Evolutionary conservation across 1,140 invertebrate genomes (phyloP).

Genomic region (Drosophila orosa): DNA sequence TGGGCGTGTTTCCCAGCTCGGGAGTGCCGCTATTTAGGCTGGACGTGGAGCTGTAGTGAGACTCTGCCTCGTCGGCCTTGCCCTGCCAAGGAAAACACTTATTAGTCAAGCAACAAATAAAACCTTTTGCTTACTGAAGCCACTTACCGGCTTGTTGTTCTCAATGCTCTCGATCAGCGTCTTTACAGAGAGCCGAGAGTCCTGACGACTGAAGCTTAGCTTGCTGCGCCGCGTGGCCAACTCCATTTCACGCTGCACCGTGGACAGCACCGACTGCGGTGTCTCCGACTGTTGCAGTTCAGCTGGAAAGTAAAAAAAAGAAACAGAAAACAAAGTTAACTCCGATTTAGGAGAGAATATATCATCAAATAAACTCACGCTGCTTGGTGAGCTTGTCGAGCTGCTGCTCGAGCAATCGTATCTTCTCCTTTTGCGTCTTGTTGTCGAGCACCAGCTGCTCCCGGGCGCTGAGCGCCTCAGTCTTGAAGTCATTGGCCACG

Average conservation of each 20-base stretch:
- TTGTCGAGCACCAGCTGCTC: constrained; percentile 93
- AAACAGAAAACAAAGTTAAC: neutral
- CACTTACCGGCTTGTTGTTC: constrained; percentile 91
- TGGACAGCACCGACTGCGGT: constrained; percentile 85
- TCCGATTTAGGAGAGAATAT: too few relatives aligned
- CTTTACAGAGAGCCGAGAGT: constrained; percentile 93
- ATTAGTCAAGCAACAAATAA: neutral
- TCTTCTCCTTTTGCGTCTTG: constrained; percentile 91
- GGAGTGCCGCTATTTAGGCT: constrained; percentile 83
- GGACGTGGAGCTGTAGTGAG: constrained; percentile 84
- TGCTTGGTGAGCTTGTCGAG: constrained; percentile 88
- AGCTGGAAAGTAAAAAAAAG: neutral
- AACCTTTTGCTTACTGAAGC: accelerated
- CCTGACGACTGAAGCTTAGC: constrained; percentile 87
- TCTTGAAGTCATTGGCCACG: constrained; percentile 97
- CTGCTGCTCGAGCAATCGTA: constrained; percentile 90
- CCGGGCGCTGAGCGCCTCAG: constrained; percentile 92
- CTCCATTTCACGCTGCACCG: constrained; percentile 85
- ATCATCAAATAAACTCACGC: constrained; percentile 53
- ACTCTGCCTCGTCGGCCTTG: constrained; percentile 75
- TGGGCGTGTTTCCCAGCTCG: constrained; percentile 66
- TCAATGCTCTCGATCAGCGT: constrained; percentile 95
- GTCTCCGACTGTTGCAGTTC: constrained; percentile 85
- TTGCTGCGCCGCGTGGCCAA: constrained; percentile 86
- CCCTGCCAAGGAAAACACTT: constrained; percentile 27